These are phyloP conservation scores for Ruditapes philippinarum DNA, from an alignment of 1,140 invertebrate genomes.

Conservation along the genomic window DNA sequence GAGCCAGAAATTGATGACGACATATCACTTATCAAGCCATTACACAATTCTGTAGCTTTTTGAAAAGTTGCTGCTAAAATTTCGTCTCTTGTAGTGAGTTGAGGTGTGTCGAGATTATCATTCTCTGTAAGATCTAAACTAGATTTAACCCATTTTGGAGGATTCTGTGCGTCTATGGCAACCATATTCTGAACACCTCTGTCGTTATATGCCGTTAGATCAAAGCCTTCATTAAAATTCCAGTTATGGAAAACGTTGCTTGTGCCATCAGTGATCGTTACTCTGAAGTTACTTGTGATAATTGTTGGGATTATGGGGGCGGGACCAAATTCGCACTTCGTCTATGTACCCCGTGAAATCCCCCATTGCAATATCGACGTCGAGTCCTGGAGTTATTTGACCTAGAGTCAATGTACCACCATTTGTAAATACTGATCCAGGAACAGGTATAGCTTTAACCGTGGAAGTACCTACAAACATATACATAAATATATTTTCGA, in stretches of 20 bases:
- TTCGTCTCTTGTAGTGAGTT: constrained; percentile 21
- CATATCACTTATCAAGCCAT: constrained; percentile 21
- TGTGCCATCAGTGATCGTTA: constrained; percentile 54
- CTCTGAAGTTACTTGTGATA: constrained; percentile 58
- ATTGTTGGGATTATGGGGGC: constrained; percentile 73
- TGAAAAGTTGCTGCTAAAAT: background rate
- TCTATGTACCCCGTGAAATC: constrained; percentile 71
- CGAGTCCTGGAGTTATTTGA: constrained; percentile 52
- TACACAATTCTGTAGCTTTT: constrained; percentile 31
- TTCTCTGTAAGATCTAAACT: constrained; percentile 50
- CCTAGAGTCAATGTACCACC: constrained; percentile 71
- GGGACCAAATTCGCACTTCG: constrained; percentile 72
- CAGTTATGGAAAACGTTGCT: constrained; percentile 69
- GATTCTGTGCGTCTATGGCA: constrained; percentile 31
- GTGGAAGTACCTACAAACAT: constrained; percentile 32
- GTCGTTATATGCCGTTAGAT: constrained; percentile 60
- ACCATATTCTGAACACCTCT: constrained; percentile 53
- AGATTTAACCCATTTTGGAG: constrained; percentile 71
- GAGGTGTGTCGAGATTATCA: background rate
- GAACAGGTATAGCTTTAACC: constrained; percentile 64
- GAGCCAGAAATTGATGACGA: background rate
- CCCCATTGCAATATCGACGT: constrained; percentile 21
- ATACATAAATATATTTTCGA: constrained; percentile 17
- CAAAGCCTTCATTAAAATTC: constrained; percentile 71
- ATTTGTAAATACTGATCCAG: constrained; percentile 51